Evolutionary conservation across 1,140 invertebrate species (phyloP).

Genomic region (Onthophagus taurus): DNA sequence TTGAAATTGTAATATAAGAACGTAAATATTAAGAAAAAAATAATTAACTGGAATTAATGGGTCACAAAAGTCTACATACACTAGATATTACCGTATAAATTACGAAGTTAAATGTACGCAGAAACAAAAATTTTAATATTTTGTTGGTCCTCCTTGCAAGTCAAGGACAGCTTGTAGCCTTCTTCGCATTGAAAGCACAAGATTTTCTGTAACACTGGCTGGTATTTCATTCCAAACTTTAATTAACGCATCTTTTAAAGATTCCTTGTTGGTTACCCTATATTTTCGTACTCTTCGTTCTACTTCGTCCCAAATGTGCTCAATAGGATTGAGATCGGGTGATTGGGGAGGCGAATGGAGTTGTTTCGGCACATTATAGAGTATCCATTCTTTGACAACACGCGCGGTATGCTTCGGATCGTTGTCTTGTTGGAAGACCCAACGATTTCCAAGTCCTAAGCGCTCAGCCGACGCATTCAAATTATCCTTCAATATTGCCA

Average conservation of each 20-base stretch:
- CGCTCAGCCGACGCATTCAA: constrained; percentile 10
- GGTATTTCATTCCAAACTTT: constrained; percentile 1
- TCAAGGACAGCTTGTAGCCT: too few species aligned
- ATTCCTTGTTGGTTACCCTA: too few species aligned
- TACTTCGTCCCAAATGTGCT: constrained; percentile 32
- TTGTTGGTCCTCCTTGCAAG: too few species aligned
- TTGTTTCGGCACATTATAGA: constrained; percentile 22
- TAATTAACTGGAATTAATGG: too few species aligned
- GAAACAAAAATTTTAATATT: too few species aligned
- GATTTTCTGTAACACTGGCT: constrained; percentile 1
- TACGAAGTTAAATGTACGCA: too few species aligned
- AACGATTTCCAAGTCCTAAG: constrained; percentile 14
- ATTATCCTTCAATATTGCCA: constrained; percentile 14
- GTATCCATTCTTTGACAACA: constrained; percentile 28
- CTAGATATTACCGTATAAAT: too few species aligned
- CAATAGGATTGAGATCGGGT: constrained; percentile 35
- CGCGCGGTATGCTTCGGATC: constrained; percentile 31
- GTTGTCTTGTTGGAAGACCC: constrained; percentile 30
- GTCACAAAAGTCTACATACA: too few species aligned
- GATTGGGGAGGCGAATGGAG: constrained; percentile 31
- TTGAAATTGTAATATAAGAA: too few species aligned
- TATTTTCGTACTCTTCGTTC: too few species aligned
- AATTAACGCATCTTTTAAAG: constrained; percentile 5
- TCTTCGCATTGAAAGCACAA: too few species aligned
- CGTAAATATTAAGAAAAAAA: too few species aligned